phyloP scores from a whole-genome alignment of 2,113 vertebrate species.

The Strigops habroptila region DNA sequence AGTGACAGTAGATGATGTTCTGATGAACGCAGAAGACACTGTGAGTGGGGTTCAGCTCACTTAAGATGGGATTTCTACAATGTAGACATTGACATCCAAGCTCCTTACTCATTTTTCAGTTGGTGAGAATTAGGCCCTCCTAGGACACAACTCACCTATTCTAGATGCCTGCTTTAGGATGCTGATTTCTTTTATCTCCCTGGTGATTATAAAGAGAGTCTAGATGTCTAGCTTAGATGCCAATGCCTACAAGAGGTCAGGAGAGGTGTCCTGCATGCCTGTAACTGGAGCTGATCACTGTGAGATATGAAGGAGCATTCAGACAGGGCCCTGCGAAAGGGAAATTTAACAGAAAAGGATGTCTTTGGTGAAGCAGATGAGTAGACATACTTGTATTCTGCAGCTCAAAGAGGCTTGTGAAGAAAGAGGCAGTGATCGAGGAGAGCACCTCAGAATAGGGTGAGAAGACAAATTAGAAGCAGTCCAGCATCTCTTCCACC shows the following conservation, averaged over 20 bases:
- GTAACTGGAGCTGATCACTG: neutral
- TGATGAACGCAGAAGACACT: neutral
- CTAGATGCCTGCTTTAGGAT: neutral
- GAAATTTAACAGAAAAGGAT: neutral
- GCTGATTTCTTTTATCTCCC: neutral
- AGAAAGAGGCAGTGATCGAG: neutral
- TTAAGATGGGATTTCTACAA: neutral
- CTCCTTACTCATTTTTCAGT: neutral
- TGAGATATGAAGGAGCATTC: neutral
- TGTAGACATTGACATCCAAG: neutral
- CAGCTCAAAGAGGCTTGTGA: neutral
- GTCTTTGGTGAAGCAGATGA: neutral
- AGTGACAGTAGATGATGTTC: neutral
- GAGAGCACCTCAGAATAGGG: neutral
- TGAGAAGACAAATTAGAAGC: neutral
- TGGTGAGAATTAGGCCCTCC: neutral
- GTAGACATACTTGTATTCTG: neutral
- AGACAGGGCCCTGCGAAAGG: neutral
- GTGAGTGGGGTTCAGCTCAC: neutral
- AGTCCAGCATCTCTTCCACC: neutral
- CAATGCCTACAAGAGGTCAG: neutral
- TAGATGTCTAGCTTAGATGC: slow-evolving; percentile 36
- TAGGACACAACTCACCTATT: neutral
- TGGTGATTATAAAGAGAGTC: neutral
- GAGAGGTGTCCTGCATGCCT: neutral